These are phyloP conservation scores for Gopherus flavomarginatus DNA, from an alignment of 2,113 vertebrate species.

Conservation along the genomic window DNA sequence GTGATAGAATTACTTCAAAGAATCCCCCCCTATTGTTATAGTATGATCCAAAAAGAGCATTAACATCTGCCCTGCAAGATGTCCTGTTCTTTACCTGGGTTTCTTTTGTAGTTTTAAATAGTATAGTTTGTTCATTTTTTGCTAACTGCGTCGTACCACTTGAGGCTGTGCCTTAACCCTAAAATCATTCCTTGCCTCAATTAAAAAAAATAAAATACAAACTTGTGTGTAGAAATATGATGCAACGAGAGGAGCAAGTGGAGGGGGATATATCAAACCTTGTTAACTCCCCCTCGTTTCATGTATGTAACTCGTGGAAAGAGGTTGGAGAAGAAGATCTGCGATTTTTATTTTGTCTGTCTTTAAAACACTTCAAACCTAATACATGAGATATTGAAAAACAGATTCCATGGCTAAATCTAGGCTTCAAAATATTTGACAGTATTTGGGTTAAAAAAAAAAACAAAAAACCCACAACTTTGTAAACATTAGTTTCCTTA, in stretches of 20 bases:
- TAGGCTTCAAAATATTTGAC: background rate
- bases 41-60: slow-evolving; percentile 2
- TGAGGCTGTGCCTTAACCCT: background rate
- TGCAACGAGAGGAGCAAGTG: background rate
- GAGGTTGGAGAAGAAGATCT: background rate
- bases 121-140: background rate
- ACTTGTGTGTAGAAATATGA: background rate
- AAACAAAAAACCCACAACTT: too few species aligned
- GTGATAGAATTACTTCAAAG: background rate
- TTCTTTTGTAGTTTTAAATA: background rate
- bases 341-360: background rate
- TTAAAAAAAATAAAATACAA: background rate
- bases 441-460: background rate
- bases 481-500: background rate
- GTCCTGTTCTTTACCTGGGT: slow-evolving; percentile 1
- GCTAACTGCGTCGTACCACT: background rate
- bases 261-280: background rate
- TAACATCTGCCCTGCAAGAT: slow-evolving; percentile 13
- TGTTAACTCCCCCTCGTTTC: background rate
- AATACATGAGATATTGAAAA: too few species aligned
- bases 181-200: background rate
- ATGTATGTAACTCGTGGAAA: background rate
- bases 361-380: background rate
- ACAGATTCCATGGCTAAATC: background rate
- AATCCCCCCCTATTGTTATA: background rate